Conservation (phyloP, 2,797 vertebrate species). For the Pangasius larnaudii region DNA sequence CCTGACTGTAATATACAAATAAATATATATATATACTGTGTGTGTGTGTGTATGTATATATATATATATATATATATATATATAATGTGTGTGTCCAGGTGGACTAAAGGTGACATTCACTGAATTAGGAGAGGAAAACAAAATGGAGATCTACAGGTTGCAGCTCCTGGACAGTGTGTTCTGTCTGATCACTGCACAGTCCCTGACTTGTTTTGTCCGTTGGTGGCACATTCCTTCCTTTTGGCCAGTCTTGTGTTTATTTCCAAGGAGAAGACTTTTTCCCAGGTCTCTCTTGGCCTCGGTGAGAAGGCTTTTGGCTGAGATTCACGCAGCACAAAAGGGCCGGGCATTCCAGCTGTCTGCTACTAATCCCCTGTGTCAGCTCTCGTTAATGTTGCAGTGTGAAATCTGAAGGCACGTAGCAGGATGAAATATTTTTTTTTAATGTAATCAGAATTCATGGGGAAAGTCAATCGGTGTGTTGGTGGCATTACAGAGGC, state of each 20-base stretch:
- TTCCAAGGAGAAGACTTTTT: conserved; percentile 75
- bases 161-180: conserved; percentile 19
- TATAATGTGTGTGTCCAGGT: too few relatives aligned
- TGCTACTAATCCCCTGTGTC: conserved; percentile 98
- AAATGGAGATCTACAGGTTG: conserved; percentile 24
- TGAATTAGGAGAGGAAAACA: background rate
- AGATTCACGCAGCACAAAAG: conserved; percentile 92
- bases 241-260: conserved; percentile 72
- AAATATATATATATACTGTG: too few relatives aligned
- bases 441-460: conserved; percentile 83
- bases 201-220: conserved; percentile 59
- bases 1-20: too few relatives aligned
- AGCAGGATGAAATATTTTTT: conserved; percentile 88
- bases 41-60: too few relatives aligned
- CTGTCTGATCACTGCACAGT: conserved; percentile 43
- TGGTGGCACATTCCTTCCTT: conserved; percentile 74
- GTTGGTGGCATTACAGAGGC: conserved; percentile 72
- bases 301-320: conserved; percentile 90
- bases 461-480: conserved; percentile 79
- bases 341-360: conserved; percentile 97
- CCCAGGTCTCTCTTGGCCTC: conserved; percentile 86
- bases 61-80: too few relatives aligned
- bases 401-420: conserved; percentile 95
- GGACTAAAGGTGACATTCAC: background rate
- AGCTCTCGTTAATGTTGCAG: conserved; percentile 98